A percentile compares a stretch with the other conserved stretches of the same genome.
Conservation (phyloP, 2,888 invertebrate species). For the Yponomeuta cagnagella region DNA sequence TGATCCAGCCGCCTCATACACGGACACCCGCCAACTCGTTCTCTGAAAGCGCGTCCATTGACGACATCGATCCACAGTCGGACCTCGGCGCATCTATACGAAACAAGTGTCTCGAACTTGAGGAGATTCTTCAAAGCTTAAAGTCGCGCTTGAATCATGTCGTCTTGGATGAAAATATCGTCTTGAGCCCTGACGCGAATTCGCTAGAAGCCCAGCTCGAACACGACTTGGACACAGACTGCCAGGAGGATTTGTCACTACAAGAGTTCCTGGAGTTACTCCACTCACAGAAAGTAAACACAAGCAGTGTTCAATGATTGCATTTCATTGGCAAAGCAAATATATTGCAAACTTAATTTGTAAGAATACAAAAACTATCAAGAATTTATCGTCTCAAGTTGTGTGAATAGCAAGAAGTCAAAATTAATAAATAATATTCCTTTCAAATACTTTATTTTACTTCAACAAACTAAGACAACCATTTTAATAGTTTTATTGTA, state of each 20-base stretch:
- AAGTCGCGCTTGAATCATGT: constrained; percentile 70
- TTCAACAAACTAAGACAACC: too few species aligned
- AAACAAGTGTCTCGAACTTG: constrained; percentile 68
- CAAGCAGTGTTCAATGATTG: constrained; percentile 54
- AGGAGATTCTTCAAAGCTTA: constrained; percentile 68
- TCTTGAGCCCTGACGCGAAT: constrained; percentile 67
- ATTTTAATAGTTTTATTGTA: too few species aligned
- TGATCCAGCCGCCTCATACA: constrained; percentile 65
- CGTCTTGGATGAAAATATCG: constrained; percentile 67
- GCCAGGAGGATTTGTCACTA: constrained; percentile 68
- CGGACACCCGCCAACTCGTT: constrained; percentile 66
- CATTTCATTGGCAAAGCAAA: constrained; percentile 21
- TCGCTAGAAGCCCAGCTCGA: constrained; percentile 68
- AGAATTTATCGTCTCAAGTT: constrained; percentile 63
- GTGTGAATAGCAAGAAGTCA: constrained; percentile 17
- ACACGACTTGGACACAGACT: constrained; percentile 70
- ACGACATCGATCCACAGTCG: constrained; percentile 68
- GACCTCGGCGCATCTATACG: constrained; percentile 68
- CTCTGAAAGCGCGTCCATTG: constrained; percentile 59
- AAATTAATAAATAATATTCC: constrained; percentile 6
- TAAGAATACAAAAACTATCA: constrained; percentile 44
- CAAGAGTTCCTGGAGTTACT: constrained; percentile 69
- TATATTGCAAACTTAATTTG: constrained; percentile 24
- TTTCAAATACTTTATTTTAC: constrained; percentile 3
- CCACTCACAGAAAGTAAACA: constrained; percentile 61